Percentiles rank a stretch among this genome's conserved stretches.
Evolutionary conservation across 2,113 vertebrate genomes (phyloP).

Genomic region (Brachyhypopomus occidentalis): DNA sequence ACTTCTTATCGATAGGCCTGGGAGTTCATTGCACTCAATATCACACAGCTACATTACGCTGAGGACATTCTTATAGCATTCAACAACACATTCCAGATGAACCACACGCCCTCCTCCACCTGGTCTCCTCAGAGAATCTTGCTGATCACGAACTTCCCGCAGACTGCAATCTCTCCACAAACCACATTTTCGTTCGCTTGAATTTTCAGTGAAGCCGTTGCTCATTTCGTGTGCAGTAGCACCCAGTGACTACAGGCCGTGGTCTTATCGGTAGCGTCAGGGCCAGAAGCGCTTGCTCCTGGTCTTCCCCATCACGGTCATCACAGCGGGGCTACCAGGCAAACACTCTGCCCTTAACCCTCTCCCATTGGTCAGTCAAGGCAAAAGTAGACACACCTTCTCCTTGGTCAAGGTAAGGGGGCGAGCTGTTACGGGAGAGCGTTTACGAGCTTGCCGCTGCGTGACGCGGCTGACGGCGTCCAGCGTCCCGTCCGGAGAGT

Average conservation of each 20-base stretch:
- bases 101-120: neutral
- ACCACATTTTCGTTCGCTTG: neutral
- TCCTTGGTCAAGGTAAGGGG: neutral
- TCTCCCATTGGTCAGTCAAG: conserved; percentile 15
- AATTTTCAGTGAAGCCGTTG: conserved; percentile 21
- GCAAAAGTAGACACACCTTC: conserved; percentile 9
- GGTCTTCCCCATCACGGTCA: conserved; percentile 49
- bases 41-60: neutral
- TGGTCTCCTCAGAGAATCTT: neutral
- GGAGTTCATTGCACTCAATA: neutral
- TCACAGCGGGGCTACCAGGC: conserved; percentile 17
- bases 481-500: neutral
- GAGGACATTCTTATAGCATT: neutral
- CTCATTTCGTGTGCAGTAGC: conserved; percentile 26
- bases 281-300: conserved; percentile 42
- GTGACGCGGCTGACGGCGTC: neutral
- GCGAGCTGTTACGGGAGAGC: no score
- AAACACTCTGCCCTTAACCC: neutral
- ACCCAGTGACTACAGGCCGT: neutral
- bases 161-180: neutral
- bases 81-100: neutral
- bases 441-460: neutral
- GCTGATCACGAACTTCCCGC: neutral
- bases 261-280: conserved; percentile 40
- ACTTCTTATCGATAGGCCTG: neutral